Conservation (phyloP, 92 coral and sea anemone species). For the Zoanthus sociatus region DNA sequence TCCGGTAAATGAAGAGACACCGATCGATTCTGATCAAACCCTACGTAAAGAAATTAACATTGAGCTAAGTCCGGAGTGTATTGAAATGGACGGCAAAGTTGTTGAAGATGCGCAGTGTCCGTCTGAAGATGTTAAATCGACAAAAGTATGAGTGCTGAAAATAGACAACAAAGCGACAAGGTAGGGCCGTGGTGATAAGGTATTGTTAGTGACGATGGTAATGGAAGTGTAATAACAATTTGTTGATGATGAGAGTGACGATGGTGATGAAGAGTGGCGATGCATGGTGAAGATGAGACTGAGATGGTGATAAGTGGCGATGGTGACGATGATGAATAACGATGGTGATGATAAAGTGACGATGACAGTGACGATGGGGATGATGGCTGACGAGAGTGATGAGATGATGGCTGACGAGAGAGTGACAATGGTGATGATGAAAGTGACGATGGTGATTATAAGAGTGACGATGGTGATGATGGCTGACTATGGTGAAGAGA, state of each 20-base stretch:
- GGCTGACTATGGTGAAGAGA: no score
- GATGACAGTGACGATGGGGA: neutral
- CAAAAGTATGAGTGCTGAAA: constrained; percentile 20
- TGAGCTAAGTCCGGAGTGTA: constrained; percentile 33
- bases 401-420: no score
- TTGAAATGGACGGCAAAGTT: constrained; percentile 30
- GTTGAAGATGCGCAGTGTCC: neutral
- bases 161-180: neutral
- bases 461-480: no score
- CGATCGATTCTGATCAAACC: neutral
- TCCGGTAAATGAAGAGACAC: neutral
- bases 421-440: neutral
- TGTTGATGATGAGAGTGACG: neutral
- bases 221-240: neutral
- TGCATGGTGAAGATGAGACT: neutral
- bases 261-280: neutral
- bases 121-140: constrained; percentile 2
- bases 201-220: neutral
- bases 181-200: neutral
- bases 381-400: no score
- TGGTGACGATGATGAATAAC: neutral
- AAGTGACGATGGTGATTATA: neutral
- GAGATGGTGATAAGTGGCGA: no score
- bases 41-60: constrained; percentile 15
- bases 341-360: neutral